phyloP scores from a whole-genome alignment of 2,888 invertebrate genomes.

The Serripes groenlandicus region DNA sequence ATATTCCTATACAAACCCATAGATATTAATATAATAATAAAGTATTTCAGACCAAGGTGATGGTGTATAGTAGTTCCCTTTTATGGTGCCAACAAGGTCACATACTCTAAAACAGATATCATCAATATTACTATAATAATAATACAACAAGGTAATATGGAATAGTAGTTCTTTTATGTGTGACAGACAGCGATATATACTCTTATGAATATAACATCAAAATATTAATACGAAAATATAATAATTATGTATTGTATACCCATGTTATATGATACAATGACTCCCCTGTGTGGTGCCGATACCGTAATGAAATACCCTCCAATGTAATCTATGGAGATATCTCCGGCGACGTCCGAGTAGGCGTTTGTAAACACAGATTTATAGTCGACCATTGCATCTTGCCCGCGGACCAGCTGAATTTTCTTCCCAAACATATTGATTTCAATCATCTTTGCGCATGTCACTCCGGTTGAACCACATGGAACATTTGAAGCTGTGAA shows the following conservation, averaged over 20 bases:
- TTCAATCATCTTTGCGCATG: slow-evolving; percentile 90
- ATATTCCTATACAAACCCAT: too few species aligned
- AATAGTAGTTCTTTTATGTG: too few species aligned
- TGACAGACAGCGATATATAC: too few species aligned
- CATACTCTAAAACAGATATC: too few species aligned
- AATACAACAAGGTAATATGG: too few species aligned
- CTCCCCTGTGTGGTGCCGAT: neutral
- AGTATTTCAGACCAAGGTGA: too few species aligned
- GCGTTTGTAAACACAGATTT: neutral
- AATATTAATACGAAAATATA: too few species aligned
- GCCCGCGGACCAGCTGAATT: slow-evolving; percentile 69
- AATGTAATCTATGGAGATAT: neutral
- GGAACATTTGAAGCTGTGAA: slow-evolving; percentile 89
- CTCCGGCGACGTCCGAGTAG: slow-evolving; percentile 1
- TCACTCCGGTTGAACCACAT: slow-evolving; percentile 94
- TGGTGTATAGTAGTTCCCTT: too few species aligned
- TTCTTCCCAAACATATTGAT: slow-evolving; percentile 52
- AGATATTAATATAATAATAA: too few species aligned
- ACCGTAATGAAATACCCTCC: slow-evolving; percentile 20
- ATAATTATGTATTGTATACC: neutral
- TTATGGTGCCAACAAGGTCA: too few species aligned
- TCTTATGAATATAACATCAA: too few species aligned
- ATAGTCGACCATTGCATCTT: neutral
- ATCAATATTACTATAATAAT: too few species aligned
- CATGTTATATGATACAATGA: neutral